These are phyloP conservation scores for Erinaceus europaeus DNA, from an alignment of 2,113 vertebrate species.

Conservation along the genomic window DNA sequence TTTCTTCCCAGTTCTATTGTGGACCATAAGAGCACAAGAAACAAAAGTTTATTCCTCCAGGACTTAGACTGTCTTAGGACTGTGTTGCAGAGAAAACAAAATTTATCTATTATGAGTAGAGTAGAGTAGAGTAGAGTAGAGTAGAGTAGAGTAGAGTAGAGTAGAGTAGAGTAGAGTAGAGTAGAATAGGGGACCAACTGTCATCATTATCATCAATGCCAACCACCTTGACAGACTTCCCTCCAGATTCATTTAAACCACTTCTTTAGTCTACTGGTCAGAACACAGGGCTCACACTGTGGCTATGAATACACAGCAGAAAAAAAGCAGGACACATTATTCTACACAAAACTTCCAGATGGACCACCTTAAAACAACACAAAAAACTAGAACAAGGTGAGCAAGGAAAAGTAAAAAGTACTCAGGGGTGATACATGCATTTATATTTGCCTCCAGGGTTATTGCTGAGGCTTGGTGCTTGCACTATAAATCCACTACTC, in stretches of 20 bases:
- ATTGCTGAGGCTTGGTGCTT: too few relatives aligned
- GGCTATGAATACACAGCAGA: not conserved
- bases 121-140: too few relatives aligned
- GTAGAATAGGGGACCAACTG: not conserved
- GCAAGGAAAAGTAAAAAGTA: conserved; percentile 1
- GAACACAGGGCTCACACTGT: not conserved
- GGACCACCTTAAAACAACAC: conserved; percentile 5
- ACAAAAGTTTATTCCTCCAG: not conserved
- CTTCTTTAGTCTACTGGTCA: not conserved
- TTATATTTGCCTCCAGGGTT: too few relatives aligned
- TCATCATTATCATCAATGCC: not conserved
- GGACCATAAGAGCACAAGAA: not conserved
- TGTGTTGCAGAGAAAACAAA: not conserved
- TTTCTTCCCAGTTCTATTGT: not conserved
- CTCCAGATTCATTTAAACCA: not conserved
- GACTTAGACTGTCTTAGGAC: too few relatives aligned
- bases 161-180: too few relatives aligned
- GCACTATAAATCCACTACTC: too few relatives aligned
- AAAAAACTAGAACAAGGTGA: not conserved
- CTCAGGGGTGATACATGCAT: conserved; percentile 15
- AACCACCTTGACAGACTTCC: not conserved
- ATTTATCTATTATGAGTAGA: not conserved
- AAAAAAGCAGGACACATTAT: not conserved
- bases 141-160: too few relatives aligned
- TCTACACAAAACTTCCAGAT: not conserved